Evolutionary conservation across 1,140 invertebrate species (phyloP).

Genomic region (Sycobia sp.): DNA sequence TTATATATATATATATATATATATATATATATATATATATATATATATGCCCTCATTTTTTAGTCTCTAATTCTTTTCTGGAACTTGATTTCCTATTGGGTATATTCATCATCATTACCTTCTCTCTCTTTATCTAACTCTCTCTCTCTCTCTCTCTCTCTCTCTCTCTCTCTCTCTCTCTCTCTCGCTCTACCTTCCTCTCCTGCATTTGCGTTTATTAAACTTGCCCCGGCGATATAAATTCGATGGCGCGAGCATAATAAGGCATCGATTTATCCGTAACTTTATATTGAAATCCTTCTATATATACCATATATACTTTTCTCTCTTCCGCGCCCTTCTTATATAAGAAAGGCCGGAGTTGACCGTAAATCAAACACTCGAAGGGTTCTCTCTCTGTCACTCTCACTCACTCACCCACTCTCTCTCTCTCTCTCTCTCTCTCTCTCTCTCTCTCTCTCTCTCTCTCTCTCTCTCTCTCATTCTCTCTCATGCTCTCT

Average conservation of each 20-base stretch:
- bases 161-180: no score
- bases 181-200: no score
- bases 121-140: no score
- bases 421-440: not conserved
- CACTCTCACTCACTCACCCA: no score
- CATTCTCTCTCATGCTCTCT: no score
- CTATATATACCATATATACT: no score
- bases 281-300: slow-evolving; percentile 29
- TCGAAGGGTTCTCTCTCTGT: not conserved
- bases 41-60: slow-evolving; percentile 10
- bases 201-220: slow-evolving; percentile 19
- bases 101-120: no score
- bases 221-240: slow-evolving; percentile 14
- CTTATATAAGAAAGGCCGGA: slow-evolving; percentile 1
- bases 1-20: no score
- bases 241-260: slow-evolving; percentile 27
- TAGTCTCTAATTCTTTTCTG: slow-evolving; percentile 15
- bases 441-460: not conserved
- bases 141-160: no score
- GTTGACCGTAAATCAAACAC: slow-evolving; percentile 28
- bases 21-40: no score
- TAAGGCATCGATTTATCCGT: slow-evolving; percentile 30
- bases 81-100: slow-evolving; percentile 4
- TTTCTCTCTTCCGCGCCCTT: not conserved
- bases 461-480: no score